Evolutionary conservation across 2,888 invertebrate genomes (phyloP).

Genomic region (Malthinus flaveolus): DNA sequence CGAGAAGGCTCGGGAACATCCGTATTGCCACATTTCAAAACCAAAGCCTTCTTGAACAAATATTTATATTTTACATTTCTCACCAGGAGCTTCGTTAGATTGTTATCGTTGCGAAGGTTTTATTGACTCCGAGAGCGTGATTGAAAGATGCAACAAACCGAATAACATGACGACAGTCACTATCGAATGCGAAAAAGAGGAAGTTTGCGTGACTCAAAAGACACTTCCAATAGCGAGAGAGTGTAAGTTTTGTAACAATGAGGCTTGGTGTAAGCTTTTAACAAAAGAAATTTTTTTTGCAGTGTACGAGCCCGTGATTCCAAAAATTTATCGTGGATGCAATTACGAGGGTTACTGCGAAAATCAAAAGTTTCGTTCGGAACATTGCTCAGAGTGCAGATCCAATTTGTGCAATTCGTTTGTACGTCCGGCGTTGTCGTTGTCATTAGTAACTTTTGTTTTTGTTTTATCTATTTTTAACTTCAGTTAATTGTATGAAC

Average conservation of each 20-base stretch:
- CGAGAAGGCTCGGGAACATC: too few relatives aligned
- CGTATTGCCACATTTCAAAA: too few relatives aligned
- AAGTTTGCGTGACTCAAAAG: neutral
- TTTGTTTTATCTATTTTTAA: neutral
- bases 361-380: constrained; percentile 7
- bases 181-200: neutral
- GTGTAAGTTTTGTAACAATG: constrained; percentile 1
- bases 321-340: neutral
- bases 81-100: neutral
- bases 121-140: neutral
- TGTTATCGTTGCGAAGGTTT: neutral
- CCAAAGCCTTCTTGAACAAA: too few relatives aligned
- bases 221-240: constrained; percentile 1
- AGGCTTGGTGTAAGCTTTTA: constrained; percentile 1
- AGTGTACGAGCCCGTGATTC: constrained; percentile 1
- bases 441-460: neutral
- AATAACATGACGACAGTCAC: neutral
- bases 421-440: neutral
- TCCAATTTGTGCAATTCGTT: constrained; percentile 9
- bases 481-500: neutral
- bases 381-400: constrained; percentile 5
- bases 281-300: neutral
- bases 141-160: neutral
- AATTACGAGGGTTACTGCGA: neutral
- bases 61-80: too few relatives aligned